phyloP scores from a whole-genome alignment of 2,888 invertebrate species.

The Hermaeophaga mercurialis region DNA sequence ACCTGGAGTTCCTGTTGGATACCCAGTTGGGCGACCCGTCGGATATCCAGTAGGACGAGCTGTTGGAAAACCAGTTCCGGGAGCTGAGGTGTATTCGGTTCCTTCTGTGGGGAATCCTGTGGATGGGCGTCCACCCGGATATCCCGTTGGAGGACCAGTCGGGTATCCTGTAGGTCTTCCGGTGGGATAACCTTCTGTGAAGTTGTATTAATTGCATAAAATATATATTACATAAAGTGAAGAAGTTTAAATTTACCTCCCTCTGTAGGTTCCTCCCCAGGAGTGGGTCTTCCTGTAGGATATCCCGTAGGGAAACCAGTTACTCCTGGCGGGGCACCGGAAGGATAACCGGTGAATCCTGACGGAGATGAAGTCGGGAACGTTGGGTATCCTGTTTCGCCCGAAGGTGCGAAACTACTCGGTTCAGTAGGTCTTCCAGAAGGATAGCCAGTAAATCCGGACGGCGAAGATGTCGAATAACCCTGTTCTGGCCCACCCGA shows the following conservation, averaged over 20 bases:
- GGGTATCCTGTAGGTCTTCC: not conserved
- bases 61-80: constrained; percentile 4
- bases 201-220: no score
- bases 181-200: not conserved
- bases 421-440: constrained; percentile 42
- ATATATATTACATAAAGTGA: no score
- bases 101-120: not conserved
- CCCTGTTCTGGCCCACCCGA: constrained; percentile 12
- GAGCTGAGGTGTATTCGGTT: not conserved
- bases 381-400: constrained; percentile 19
- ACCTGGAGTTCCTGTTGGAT: not conserved
- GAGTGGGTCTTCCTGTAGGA: not conserved
- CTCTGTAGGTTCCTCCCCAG: not conserved
- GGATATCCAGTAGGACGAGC: constrained; percentile 8
- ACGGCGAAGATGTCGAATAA: constrained; percentile 19
- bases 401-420: constrained; percentile 22
- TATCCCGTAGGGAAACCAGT: constrained; percentile 24
- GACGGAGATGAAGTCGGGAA: constrained; percentile 30
- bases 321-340: constrained; percentile 20
- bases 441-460: constrained; percentile 45
- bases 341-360: constrained; percentile 28
- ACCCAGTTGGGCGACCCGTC: not conserved
- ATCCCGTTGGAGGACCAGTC: constrained; percentile 1
- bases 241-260: not conserved
- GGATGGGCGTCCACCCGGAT: not conserved